Percentiles rank a stretch among this genome's conserved stretches.
phyloP scores from a whole-genome alignment of 2,113 vertebrate species.

The Ancistrus triradiatus region DNA sequence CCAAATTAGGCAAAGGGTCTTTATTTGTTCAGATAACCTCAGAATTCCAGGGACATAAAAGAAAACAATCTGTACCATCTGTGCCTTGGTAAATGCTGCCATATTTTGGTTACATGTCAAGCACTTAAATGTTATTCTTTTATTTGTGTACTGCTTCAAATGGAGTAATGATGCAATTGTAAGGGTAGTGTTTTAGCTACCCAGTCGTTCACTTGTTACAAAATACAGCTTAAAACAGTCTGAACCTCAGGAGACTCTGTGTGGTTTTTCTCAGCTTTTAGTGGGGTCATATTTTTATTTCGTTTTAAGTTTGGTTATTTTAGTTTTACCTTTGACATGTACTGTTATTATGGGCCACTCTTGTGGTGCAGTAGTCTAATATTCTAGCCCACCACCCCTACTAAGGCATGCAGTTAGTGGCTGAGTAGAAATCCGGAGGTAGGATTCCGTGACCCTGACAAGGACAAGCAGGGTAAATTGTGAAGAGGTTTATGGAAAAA shows the following conservation, averaged over 20 bases:
- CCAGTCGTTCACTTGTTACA: slow-evolving; percentile 73
- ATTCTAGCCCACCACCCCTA: too few relatives aligned
- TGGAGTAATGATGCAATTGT: slow-evolving; percentile 81
- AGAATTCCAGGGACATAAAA: slow-evolving; percentile 66
- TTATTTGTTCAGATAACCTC: slow-evolving; percentile 61
- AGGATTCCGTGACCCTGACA: too few relatives aligned
- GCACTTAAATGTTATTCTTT: slow-evolving; percentile 72
- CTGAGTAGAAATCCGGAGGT: too few relatives aligned
- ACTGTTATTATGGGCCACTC: too few relatives aligned
- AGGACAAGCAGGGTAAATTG: too few relatives aligned
- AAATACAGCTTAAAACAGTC: slow-evolving; percentile 61
- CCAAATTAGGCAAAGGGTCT: slow-evolving; percentile 49
- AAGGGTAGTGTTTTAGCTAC: slow-evolving; percentile 97
- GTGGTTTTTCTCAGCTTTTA: slow-evolving; percentile 22
- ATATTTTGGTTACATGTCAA: slow-evolving; percentile 81
- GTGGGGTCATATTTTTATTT: not conserved
- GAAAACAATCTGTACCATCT: slow-evolving; percentile 64
- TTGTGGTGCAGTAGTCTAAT: too few relatives aligned
- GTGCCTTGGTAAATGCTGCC: slow-evolving; percentile 86
- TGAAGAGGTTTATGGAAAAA: too few relatives aligned
- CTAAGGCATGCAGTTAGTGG: too few relatives aligned
- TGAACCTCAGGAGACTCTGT: slow-evolving; percentile 27
- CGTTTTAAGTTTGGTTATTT: too few relatives aligned
- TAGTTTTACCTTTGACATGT: too few relatives aligned
- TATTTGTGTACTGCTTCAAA: slow-evolving; percentile 80